A percentile compares a stretch with the other conserved stretches of the same genome.
These are phyloP conservation scores for Slavum lentiscoides DNA, from an alignment of 2,888 invertebrate species.

Conservation along the genomic window DNA sequence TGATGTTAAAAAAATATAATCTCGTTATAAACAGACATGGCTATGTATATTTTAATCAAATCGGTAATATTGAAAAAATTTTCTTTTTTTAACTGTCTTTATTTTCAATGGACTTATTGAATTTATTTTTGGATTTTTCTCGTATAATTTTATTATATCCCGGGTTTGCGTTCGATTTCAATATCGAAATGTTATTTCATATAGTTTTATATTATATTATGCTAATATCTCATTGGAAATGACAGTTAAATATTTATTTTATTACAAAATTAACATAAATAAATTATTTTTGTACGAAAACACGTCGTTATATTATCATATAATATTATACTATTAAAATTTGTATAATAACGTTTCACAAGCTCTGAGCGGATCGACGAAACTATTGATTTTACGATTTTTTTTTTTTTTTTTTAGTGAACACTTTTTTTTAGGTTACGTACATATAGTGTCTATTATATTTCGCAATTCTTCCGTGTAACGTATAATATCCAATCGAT, in stretches of 20 bases:
- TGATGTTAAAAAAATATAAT: too few species aligned
- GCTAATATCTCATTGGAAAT: not conserved
- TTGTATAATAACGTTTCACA: too few species aligned
- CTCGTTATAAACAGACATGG: too few species aligned
- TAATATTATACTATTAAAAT: too few species aligned
- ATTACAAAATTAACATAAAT: not conserved
- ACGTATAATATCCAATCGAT: slow-evolving; percentile 23
- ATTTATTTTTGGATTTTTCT: too few species aligned
- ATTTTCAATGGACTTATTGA: not conserved
- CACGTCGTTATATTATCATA: not conserved
- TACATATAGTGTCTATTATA: not conserved
- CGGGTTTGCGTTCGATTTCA: not conserved
- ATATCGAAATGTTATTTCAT: not conserved
- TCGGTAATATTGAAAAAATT: too few species aligned
- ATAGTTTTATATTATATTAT: not conserved
- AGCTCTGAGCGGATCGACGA: too few species aligned
- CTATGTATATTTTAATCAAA: too few species aligned
- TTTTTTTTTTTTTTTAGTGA: not conserved
- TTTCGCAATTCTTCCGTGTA: not conserved
- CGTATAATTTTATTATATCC: too few species aligned
- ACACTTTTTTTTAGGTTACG: not conserved
- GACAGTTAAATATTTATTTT: not conserved
- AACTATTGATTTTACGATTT: too few species aligned
- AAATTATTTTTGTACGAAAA: not conserved
- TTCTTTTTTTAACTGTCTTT: too few species aligned